These are phyloP conservation scores for Campoletis sonorensis DNA, from an alignment of 1,140 invertebrate genomes.

Conservation along the genomic window DNA sequence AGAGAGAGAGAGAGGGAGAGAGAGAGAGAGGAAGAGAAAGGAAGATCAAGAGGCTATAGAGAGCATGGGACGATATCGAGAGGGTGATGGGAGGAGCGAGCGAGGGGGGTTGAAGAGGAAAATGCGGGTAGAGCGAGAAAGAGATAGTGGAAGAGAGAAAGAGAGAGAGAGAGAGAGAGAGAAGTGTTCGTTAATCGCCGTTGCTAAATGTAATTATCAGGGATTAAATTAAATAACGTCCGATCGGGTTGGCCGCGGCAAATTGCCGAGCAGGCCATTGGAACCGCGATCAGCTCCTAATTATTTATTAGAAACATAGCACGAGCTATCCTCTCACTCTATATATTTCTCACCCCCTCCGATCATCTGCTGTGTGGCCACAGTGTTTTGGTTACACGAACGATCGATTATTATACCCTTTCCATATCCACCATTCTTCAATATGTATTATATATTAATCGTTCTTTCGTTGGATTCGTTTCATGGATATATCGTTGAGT, in stretches of 20 bases:
- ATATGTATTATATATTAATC: slow-evolving; percentile 5
- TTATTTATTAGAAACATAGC: slow-evolving; percentile 47
- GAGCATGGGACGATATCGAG: slow-evolving; percentile 35
- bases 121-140: background rate
- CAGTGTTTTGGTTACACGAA: slow-evolving; percentile 13
- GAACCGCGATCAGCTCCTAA: slow-evolving; percentile 39
- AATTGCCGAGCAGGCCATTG: slow-evolving; percentile 47
- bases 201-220: slow-evolving; percentile 54
- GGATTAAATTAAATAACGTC: slow-evolving; percentile 54
- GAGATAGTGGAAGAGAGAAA: background rate
- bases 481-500: background rate
- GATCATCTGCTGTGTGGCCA: slow-evolving; percentile 5
- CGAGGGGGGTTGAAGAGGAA: no score
- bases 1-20: background rate
- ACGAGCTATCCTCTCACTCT: background rate
- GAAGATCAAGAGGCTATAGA: no score
- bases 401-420: slow-evolving; percentile 12
- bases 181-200: slow-evolving; percentile 49
- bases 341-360: background rate
- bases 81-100: background rate
- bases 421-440: background rate
- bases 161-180: no score
- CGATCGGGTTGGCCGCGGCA: slow-evolving; percentile 43
- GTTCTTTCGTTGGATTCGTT: background rate
- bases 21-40: background rate